Base-by-base conservation (phyloP, 2,797 vertebrate species). In the Sternotherus odoratus region DNA sequence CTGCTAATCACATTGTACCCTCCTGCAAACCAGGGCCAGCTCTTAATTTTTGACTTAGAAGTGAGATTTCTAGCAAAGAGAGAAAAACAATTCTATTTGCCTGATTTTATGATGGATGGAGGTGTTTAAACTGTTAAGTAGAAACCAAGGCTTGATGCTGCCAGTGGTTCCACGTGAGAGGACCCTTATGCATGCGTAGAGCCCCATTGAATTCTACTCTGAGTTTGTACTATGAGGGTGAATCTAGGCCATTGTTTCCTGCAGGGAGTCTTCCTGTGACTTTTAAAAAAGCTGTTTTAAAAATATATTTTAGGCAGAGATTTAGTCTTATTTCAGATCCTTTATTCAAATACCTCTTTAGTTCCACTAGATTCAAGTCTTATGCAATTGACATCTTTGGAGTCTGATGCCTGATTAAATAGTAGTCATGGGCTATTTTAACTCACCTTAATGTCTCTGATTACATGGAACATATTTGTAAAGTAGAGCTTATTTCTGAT, bases 401-500 rank as follows among this genome's bases (percentile, higher is more conserved):
- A 87, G 89, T 79, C 91, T 96, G 92, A 96, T 86, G 83, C 81
- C 92, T 96, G 92, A 96, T 86, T 87, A 92, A 89, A 36, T 79
- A 95, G 79, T 53, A 94, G 82, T 92, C 79, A 75, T 83, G 49
- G 90, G 43, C 87, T 95, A 79, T 96, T 97, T 96, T 96, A 95
- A 87, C 83, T 97, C 91, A 89, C 69, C 54, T 93, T 95, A 90
- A 50, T 97, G 88, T 83, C 79, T 95, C 90, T 97, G 95, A 96
- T 96, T 97, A 92, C 80, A 95, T 8, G 80, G 87, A 95, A 94
- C 49, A 15, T 96, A 86, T 96, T 94, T 93, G 86, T 92, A 95
- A 81, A 96, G 83, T 54, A 91, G 94, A 97, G 86, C 1, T 1
- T 89, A 84, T 96, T 97, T 97, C 91, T 94, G 85, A 91, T 96